phyloP scores from a whole-genome alignment of 1,140 invertebrate species.

The Heliconius himera region DNA sequence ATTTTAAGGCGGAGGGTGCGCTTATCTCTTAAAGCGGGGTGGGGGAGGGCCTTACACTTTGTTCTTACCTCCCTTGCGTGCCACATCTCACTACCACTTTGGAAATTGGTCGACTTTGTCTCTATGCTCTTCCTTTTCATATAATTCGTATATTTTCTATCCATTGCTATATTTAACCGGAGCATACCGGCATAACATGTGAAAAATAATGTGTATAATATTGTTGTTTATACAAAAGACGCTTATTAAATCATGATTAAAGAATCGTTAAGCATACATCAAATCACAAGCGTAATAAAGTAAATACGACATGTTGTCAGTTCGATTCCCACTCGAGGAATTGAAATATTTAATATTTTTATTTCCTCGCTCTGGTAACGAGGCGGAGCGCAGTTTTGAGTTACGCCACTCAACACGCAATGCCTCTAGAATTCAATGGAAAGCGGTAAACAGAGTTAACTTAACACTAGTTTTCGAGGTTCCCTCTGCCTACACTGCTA shows the following conservation, averaged over 20 bases:
- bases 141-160: neutral
- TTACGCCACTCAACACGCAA: too few species aligned
- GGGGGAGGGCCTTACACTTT: neutral
- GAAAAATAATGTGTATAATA: neutral
- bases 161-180: neutral
- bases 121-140: conserved; percentile 35
- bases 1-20: conserved; percentile 52
- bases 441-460: too few species aligned
- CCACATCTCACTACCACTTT: conserved; percentile 60
- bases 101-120: conserved; percentile 71
- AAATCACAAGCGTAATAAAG: too few species aligned
- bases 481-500: too few species aligned
- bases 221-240: conserved; percentile 23
- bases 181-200: neutral
- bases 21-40: conserved; percentile 47
- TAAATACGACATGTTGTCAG: too few species aligned
- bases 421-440: too few species aligned
- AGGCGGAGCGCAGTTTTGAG: too few species aligned
- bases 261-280: neutral
- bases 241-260: conserved; percentile 28
- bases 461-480: too few species aligned
- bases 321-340: too few species aligned
- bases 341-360: too few species aligned
- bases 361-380: too few species aligned
- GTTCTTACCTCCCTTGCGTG: conserved; percentile 4